Base-by-base conservation (phyloP, 2,797 vertebrate genomes). In the Lagodon rhomboides region DNA sequence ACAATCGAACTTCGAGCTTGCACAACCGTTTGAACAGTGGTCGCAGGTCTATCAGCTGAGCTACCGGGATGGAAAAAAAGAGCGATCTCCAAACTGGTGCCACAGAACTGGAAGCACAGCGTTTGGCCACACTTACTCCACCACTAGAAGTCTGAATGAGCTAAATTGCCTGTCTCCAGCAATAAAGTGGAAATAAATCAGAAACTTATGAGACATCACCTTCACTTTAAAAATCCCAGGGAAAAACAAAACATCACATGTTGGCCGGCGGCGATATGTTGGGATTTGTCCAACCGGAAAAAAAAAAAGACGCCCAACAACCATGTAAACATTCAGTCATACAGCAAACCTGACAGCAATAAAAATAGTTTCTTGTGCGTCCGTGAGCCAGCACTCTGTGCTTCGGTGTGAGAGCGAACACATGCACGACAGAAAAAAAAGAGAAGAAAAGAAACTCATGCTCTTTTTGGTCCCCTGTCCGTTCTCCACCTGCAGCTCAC, bases 231-330 rank as follows among this genome's bases (percentile, higher is more conserved):
- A 69, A 74, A 80, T 75, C 81, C 73, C 30, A 44, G 12, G 76
- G 83, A 89, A 88, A 85, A 97, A 95, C 95, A 95, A 96, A 96
- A 94, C 96, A 73, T 81, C 82, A 78, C 68, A 66, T 73, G 51
- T 79, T 91, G 87, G 83, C 86, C 16, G 16, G 49, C 47, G 2
- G 70, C 41, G 12, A 41, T 9, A 79, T 30, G 67, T 22, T 89
- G 80, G 87, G 82, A 75, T 68, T 44, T 6, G 27, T 82, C 83
- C 70, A 60, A 75, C 76, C 62, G 72, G 86, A n/a, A n/a, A n/a
- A 30, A 30, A 34, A 7, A 85, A 85, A 84, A 87, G 83, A 89
- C 86, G 77, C 87, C 91, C 88, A 91, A 80, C 80, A 80, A 88
- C 80, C 73, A 22, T 60, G 71, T 87, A 79, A 90, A 84, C 83